phyloP scores from a whole-genome alignment of 2,797 vertebrate species.

The Lates japonicus region DNA sequence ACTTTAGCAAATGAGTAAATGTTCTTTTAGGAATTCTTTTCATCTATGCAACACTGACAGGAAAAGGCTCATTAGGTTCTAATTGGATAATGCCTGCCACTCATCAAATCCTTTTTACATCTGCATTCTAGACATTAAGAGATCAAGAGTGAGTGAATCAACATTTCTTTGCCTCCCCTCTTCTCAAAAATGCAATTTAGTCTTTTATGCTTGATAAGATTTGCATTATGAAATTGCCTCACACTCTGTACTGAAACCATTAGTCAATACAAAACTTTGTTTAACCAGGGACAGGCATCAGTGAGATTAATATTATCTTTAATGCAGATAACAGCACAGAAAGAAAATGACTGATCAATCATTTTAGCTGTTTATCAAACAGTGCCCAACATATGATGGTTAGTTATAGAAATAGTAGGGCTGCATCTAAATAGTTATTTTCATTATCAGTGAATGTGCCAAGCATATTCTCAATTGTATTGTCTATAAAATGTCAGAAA shows the following conservation, averaged over 20 bases:
- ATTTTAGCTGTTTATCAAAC: background rate
- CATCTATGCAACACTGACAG: background rate
- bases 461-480: no score
- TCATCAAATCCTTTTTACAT: background rate
- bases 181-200: no score
- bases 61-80: background rate
- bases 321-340: background rate
- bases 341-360: background rate
- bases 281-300: background rate
- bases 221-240: background rate
- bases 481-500: no score
- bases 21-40: slow-evolving; percentile 6
- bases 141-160: background rate
- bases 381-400: no score
- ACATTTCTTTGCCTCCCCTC: background rate
- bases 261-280: no score
- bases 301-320: background rate
- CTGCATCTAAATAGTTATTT: no score
- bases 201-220: background rate
- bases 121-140: background rate
- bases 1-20: slow-evolving; percentile 35
- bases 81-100: background rate
- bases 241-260: no score
- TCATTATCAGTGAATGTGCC: no score
- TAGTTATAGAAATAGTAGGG: no score